phyloP scores from a whole-genome alignment of 2,797 vertebrate genomes.

The Crax fasciolata region DNA sequence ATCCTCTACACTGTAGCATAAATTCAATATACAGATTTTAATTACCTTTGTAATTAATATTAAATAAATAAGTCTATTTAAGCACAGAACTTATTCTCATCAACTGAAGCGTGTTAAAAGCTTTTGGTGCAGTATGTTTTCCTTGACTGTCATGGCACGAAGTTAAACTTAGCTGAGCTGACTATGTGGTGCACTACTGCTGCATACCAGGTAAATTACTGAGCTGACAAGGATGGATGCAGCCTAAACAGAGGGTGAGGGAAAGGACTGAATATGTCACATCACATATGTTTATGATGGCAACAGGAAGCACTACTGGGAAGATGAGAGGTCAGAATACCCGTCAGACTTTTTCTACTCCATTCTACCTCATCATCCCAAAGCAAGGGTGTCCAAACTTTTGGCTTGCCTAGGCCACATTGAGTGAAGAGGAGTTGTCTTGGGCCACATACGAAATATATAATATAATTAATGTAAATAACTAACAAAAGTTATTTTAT shows the following conservation, averaged over 20 bases:
- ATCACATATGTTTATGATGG: neutral
- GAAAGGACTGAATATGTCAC: neutral
- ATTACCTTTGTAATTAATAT: neutral
- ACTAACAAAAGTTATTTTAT: too few species aligned
- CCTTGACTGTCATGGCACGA: neutral
- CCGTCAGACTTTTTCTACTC: neutral
- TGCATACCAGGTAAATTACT: neutral
- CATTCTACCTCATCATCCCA: neutral
- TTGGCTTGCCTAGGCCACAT: too few species aligned
- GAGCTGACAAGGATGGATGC: neutral
- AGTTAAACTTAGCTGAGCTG: neutral
- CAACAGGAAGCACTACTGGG: neutral
- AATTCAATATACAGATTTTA: constrained; percentile 17
- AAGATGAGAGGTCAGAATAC: neutral
- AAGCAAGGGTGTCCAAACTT: neutral
- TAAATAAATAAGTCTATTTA: neutral
- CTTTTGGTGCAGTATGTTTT: neutral
- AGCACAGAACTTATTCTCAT: neutral
- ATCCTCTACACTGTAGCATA: neutral
- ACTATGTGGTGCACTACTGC: neutral
- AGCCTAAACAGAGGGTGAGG: neutral
- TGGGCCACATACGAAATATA: too few species aligned
- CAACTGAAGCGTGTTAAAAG: neutral
- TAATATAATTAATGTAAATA: too few species aligned
- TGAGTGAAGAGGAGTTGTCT: too few species aligned